Conservation (phyloP, 2,113 vertebrate species). For the Ophiodon elongatus region DNA sequence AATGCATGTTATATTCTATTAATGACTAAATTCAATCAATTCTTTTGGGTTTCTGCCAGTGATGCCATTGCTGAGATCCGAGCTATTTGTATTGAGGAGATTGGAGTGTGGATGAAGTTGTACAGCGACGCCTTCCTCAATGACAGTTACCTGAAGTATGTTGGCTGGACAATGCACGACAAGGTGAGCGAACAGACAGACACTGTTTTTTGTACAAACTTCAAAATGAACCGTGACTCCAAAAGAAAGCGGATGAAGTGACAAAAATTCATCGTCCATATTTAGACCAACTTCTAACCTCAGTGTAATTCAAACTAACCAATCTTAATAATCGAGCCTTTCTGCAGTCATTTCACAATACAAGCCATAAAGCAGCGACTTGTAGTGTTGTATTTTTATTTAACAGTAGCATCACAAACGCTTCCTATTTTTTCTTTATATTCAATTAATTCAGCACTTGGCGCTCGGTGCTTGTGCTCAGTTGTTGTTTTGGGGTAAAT, state of each 20-base stretch:
- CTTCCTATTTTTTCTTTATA: background rate
- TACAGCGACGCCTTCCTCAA: slow-evolving; percentile 98
- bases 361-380: background rate
- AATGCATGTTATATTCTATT: background rate
- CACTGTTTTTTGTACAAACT: background rate
- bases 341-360: background rate
- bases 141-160: slow-evolving; percentile 98
- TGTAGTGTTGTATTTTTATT: background rate
- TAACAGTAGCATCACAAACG: background rate
- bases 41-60: slow-evolving; percentile 37
- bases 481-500: background rate
- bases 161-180: slow-evolving; percentile 90
- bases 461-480: no score
- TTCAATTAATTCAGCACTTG: background rate
- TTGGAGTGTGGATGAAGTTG: slow-evolving; percentile 85
- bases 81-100: slow-evolving; percentile 97
- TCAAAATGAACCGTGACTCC: background rate
- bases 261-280: background rate
- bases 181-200: slow-evolving; percentile 73
- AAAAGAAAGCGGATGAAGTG: background rate
- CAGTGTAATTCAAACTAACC: background rate
- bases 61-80: slow-evolving; percentile 74
- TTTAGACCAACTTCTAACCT: background rate
- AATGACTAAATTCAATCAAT: background rate
- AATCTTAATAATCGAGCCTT: background rate